Evolutionary conservation across 2,888 invertebrate genomes (phyloP).

Genomic region (Tupiocoris notatus): DNA sequence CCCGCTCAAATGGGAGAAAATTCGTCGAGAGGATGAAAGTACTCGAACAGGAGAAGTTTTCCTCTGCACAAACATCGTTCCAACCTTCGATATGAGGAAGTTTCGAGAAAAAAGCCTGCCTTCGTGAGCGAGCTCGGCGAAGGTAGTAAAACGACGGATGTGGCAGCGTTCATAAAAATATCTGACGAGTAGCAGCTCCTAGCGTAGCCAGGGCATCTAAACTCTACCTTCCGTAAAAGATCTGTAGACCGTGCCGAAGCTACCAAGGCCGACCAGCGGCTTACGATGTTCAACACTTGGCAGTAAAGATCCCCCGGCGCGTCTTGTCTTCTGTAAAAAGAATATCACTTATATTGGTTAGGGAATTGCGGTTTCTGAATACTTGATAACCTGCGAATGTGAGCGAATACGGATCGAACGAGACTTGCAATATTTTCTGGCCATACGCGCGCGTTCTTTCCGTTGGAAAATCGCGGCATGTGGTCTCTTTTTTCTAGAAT

Average conservation of each 20-base stretch:
- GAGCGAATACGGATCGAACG: too few relatives aligned
- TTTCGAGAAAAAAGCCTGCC: not conserved
- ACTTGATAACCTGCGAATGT: not conserved
- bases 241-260: too few relatives aligned
- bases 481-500: too few relatives aligned
- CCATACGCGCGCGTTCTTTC: too few relatives aligned
- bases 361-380: not conserved
- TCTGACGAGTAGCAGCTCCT: too few relatives aligned
- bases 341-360: not conserved
- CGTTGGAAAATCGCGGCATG: too few relatives aligned
- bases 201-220: too few relatives aligned
- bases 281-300: not conserved
- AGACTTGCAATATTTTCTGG: too few relatives aligned
- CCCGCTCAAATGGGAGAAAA: not conserved
- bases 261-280: too few relatives aligned
- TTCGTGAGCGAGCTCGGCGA: not conserved
- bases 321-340: not conserved
- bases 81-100: not conserved
- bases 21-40: not conserved
- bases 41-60: not conserved
- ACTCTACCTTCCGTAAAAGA: too few relatives aligned
- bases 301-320: not conserved
- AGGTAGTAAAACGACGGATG: not conserved
- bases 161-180: not conserved
- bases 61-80: too few relatives aligned